Conservation (phyloP, 2,888 invertebrate species). For the Shargacucullia verbasci region DNA sequence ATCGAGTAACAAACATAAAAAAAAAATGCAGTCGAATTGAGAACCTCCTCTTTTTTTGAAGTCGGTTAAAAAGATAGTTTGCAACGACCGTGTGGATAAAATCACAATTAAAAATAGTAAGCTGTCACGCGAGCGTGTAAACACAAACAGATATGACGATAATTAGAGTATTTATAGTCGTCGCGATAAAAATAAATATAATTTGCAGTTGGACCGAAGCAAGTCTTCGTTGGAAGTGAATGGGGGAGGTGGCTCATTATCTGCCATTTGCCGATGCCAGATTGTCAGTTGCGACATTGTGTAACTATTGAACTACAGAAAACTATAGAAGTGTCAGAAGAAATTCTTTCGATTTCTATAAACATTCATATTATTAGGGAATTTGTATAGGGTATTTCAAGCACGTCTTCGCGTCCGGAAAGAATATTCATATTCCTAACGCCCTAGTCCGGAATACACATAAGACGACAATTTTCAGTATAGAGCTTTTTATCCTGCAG, state of each 20-base stretch:
- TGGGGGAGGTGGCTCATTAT: constrained; percentile 16
- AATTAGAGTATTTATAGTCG: constrained; percentile 38
- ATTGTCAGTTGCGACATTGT: constrained; percentile 24
- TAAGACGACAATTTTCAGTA: constrained; percentile 9
- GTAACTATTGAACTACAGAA: constrained; percentile 17
- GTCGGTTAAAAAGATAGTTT: constrained; percentile 15
- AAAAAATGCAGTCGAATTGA: no score
- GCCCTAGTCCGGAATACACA: no score
- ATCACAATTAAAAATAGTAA: constrained; percentile 40
- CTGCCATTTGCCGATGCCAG: constrained; percentile 11
- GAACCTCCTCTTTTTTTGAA: no score
- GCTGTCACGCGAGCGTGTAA: constrained; percentile 48
- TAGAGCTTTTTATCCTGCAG: constrained; percentile 1
- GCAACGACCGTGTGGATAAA: constrained; percentile 25
- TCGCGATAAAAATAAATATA: constrained; percentile 35
- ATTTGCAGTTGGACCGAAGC: constrained; percentile 22
- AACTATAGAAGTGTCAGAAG: constrained; percentile 4
- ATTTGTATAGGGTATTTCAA: neutral
- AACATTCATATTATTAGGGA: constrained; percentile 7
- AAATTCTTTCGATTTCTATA: constrained; percentile 15
- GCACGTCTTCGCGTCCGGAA: neutral
- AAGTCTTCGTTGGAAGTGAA: constrained; percentile 14
- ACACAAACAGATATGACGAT: constrained; percentile 44
- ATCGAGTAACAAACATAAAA: no score
- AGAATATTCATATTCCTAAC: no score